Evolutionary conservation across 2,888 invertebrate genomes (phyloP), one percentile per base, ranked within the genome.

Genomic region (Drosophila robusta): DNA sequence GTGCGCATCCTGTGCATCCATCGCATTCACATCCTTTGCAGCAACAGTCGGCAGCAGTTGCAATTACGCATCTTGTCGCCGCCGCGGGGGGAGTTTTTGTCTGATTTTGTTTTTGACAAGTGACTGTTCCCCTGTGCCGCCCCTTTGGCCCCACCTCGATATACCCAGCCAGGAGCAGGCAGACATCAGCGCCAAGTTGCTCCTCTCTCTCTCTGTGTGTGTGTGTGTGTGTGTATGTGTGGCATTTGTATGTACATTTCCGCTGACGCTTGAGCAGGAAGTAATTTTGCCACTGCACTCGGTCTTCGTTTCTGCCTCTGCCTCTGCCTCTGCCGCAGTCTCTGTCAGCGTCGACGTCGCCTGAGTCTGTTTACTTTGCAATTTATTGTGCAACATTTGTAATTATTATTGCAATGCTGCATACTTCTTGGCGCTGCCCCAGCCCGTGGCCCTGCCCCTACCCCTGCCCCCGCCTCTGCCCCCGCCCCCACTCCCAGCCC

Each of bases 51-150:
- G 60, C 67, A 63, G 84, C 66, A 67, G 89, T 78, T 76, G 82
- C 89, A 87, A 89, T 87, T 87, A 89, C 86, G 87, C 78, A 90
- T 85, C 89, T 78, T 90, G 89, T 78, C 81, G 87, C 68, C 70
- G 79, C 70, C 75, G 71, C 68, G 72, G 45, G 61, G 70, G 78
- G 70, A 70, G 70, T 70, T 87, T 86, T 78, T 82, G 71, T 80
- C 87, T 87, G 89, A 84, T 89, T 84, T 89, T 84, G 89, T 89
- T 90, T 87, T 87, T 90, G 90, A 87, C 90, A 87, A 87, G 88
- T 79, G 77, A 82, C 62, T 76, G 67, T 66, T 44, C 56, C 75
- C 58, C 68, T 41, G 39, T 42, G 75, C 74, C 49, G 24, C 51
- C 51, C 41, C 42, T 46, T 11, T 14, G 14, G 11, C 24, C 34